Evolutionary conservation across 2,797 vertebrate genomes (phyloP), one percentile per base, ranked within the genome.

Genomic region (Bovichtus diacanthus): DNA sequence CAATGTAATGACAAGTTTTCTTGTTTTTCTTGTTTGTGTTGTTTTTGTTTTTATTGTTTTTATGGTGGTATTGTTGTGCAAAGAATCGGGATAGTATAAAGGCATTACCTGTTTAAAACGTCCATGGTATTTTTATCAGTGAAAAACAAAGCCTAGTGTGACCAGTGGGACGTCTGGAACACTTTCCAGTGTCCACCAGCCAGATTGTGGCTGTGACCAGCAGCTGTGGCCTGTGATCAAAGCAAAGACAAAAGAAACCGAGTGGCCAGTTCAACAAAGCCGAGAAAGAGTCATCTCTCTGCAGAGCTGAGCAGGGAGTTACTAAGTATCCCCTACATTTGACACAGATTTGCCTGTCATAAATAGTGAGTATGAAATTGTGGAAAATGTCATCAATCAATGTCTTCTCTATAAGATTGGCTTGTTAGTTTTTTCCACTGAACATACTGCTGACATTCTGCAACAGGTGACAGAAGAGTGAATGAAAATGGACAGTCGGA

Each of bases 311-410:
- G 43, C 51, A 43, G 47, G 41, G n/a, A n/a, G 23, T 19, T 9
- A 15, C 61, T 34, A 46, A 62, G 56, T 38, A 21, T 69, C 23
- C 9, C 39, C 10, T 39, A 63, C 39, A 66, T 49, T 64, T 79
- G 75, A 80, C 62, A 75, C 50, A 55, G 51, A 36, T 63, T 70
- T 39, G n/a, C 29, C 16, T 77, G 51, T 56, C 61, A 80, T 67
- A 44, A 73, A 46, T 56, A 21, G 44, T 23, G 60, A 83, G 55
- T 10, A 23, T 29, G 68, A 76, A 79, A 56, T 70, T 61, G 43
- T 50, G 21, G 74, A 69, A 27, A 77, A 63, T 67, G 46, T 38
- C 73, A 85, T 82, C 66, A 72, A 71, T 88, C 70, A 76, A 27
- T 46, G 73, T 72, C 53, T 47, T 10, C 23, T 50, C 27, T 25